Percentiles rank a stretch among this genome's conserved stretches.
These are phyloP conservation scores for Lycocerus yunnanus DNA, from an alignment of 2,888 invertebrate species.

Conservation along the genomic window DNA sequence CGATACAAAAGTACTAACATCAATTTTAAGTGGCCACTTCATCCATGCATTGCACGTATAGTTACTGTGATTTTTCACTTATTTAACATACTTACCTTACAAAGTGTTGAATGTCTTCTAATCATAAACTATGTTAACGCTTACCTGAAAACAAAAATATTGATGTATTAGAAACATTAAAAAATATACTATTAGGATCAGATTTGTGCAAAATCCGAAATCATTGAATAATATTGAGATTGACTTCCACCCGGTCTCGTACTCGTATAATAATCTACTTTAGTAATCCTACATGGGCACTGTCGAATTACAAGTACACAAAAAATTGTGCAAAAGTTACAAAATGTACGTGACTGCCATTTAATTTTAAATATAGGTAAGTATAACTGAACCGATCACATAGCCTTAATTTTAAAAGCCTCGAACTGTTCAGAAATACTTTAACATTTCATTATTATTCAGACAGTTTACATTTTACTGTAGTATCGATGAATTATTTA, in stretches of 20 bases:
- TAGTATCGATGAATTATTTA: neutral
- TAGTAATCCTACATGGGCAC: neutral
- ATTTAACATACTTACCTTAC: neutral
- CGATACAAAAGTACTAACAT: slow-evolving; percentile 28
- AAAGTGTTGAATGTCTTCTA: neutral
- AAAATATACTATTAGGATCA: neutral
- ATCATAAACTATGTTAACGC: neutral
- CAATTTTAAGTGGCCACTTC: slow-evolving; percentile 26
- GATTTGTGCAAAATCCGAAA: neutral
- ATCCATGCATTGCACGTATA: neutral
- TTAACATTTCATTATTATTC: neutral
- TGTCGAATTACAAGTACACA: neutral
- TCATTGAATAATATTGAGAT: neutral
- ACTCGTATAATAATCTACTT: too few species aligned
- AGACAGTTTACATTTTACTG: neutral
- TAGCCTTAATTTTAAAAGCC: neutral
- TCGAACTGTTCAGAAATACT: neutral
- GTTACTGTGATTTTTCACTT: neutral
- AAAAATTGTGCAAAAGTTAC: neutral
- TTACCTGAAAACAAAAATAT: neutral
- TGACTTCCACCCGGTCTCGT: neutral
- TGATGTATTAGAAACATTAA: neutral
- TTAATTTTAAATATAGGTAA: neutral
- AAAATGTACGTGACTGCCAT: neutral
- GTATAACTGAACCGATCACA: neutral